phyloP scores from a whole-genome alignment of 2,113 vertebrate genomes.

The Vidua chalybeata region DNA sequence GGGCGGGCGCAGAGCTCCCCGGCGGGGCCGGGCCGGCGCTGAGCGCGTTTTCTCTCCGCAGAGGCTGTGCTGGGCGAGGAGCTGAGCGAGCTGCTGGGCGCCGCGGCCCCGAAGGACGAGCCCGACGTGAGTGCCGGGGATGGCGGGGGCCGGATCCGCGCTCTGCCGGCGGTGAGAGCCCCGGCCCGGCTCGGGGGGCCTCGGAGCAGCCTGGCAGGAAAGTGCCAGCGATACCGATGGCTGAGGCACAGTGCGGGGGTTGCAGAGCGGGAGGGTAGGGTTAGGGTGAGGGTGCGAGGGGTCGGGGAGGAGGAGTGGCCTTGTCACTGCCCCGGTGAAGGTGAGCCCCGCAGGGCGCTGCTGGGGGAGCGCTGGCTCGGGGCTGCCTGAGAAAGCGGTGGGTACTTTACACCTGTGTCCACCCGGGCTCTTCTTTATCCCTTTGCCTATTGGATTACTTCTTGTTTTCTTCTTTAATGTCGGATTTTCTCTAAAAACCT shows the following conservation, averaged over 20 bases:
- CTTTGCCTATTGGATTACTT: fast-evolving
- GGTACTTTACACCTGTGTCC: fast-evolving
- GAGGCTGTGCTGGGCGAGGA: conserved; percentile 89
- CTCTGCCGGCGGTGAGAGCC: background rate
- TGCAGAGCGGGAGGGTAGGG: too few relatives aligned
- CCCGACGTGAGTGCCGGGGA: conserved; percentile 77
- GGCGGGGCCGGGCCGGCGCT: background rate
- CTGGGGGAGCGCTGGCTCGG: fast-evolving
- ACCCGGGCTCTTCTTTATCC: fast-evolving
- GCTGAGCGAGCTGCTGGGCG: conserved; percentile 79
- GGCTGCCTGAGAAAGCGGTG: fast-evolving
- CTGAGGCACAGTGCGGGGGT: background rate
- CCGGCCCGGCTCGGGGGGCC: background rate
- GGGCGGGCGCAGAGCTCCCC: background rate
- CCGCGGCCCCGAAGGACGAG: conserved; percentile 70
- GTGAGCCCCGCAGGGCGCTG: fast-evolving
- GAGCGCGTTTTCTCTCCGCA: conserved; percentile 44
- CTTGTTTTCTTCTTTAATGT: background rate
- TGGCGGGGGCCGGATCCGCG: background rate
- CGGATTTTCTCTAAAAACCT: fast-evolving
- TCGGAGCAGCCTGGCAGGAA: background rate
- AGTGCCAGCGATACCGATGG: too few relatives aligned
- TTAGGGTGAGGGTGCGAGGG: too few relatives aligned
- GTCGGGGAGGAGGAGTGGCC: background rate
- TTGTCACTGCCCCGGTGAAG: background rate